Evolutionary conservation across 2,113 vertebrate species (phyloP).

Genomic region (Odontophorus gujanensis): DNA sequence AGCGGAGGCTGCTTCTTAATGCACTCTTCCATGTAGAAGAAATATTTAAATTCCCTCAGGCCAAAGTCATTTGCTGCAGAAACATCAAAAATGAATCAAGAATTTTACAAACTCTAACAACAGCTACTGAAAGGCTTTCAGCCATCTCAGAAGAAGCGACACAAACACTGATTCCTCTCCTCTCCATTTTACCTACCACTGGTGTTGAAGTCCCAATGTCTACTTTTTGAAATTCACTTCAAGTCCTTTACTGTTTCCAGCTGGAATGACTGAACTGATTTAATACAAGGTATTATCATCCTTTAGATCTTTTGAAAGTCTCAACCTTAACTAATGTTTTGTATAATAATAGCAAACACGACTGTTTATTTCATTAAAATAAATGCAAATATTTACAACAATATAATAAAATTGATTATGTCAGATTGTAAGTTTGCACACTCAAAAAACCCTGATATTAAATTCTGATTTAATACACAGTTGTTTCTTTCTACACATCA

Average conservation of each 20-base stretch:
- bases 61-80: background rate
- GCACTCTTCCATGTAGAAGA: background rate
- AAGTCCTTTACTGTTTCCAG: background rate
- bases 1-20: background rate
- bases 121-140: background rate
- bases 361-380: background rate
- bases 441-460: slow-evolving; percentile 14
- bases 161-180: background rate
- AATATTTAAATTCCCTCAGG: background rate
- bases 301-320: background rate
- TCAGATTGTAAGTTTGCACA: background rate
- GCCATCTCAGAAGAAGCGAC: background rate
- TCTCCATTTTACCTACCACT: background rate
- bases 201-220: background rate
- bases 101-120: background rate
- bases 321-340: background rate
- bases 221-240: background rate
- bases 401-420: background rate
- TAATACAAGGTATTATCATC: background rate
- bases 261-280: background rate
- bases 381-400: background rate
- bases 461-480: slow-evolving; percentile 36
- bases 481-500: background rate
- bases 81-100: background rate
- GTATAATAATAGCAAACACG: background rate